These are phyloP conservation scores for Lates japonicus DNA, from an alignment of 2,797 vertebrate species.

Conservation along the genomic window DNA sequence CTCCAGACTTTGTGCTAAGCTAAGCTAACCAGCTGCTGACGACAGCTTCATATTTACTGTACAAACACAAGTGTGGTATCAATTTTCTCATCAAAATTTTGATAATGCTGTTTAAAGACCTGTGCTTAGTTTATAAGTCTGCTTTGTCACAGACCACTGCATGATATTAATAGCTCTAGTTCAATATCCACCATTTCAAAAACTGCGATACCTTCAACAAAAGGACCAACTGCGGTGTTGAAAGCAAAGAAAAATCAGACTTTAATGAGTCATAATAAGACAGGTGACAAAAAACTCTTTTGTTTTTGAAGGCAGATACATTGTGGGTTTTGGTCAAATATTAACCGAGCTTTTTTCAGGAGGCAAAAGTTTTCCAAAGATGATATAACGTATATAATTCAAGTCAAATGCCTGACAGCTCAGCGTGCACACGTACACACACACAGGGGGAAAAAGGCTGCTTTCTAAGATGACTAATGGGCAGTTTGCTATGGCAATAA, in stretches of 20 bases:
- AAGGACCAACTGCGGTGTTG: not conserved
- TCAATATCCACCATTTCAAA: slow-evolving; percentile 6
- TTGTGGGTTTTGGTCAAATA: not conserved
- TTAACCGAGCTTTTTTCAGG: slow-evolving; percentile 14
- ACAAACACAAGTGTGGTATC: no score
- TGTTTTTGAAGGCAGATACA: not conserved
- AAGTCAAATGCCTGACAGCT: slow-evolving; percentile 42
- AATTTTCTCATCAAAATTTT: no score
- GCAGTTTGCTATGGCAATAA: slow-evolving; percentile 61
- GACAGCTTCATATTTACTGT: no score
- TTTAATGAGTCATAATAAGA: slow-evolving; percentile 6
- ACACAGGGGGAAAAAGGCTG: slow-evolving; percentile 19
- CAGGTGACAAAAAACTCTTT: slow-evolving; percentile 5
- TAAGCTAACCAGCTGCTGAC: no score
- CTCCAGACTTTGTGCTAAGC: no score
- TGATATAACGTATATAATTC: slow-evolving; percentile 17
- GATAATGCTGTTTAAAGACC: slow-evolving; percentile 7
- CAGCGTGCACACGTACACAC: slow-evolving; percentile 10
- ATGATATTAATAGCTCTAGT: not conserved
- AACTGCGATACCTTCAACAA: not conserved
- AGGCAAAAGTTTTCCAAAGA: slow-evolving; percentile 15
- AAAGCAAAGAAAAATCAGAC: slow-evolving; percentile 16
- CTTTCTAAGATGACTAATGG: slow-evolving; percentile 63
- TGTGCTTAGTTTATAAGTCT: slow-evolving; percentile 3
- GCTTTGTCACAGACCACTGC: not conserved